A percentile compares a stretch with the other conserved stretches of the same genome.
These are phyloP conservation scores for Cetonia aurata DNA, from an alignment of 2,888 invertebrate genomes.

Conservation along the genomic window DNA sequence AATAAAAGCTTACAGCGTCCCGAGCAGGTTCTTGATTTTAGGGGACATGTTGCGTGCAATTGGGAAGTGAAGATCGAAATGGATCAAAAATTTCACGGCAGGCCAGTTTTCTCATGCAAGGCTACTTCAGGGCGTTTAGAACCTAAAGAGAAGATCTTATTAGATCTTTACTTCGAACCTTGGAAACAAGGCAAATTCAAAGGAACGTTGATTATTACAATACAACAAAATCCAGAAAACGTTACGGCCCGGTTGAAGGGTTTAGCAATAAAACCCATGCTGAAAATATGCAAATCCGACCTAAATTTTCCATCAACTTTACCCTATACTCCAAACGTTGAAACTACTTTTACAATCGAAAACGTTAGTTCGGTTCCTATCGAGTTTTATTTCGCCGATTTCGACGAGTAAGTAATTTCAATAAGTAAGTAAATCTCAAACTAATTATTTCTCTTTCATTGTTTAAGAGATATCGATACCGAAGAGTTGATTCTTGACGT, in stretches of 20 bases:
- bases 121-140: conserved; percentile 68
- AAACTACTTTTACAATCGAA: conserved; percentile 71
- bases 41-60: conserved; percentile 71
- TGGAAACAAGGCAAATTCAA: conserved; percentile 65
- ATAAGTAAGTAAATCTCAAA: no score
- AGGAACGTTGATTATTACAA: conserved; percentile 60
- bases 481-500: conserved; percentile 62
- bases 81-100: conserved; percentile 3
- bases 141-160: conserved; percentile 68
- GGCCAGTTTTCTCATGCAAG: conserved; percentile 56
- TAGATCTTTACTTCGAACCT: conserved; percentile 73
- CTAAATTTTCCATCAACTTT: conserved; percentile 74
- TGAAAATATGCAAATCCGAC: conserved; percentile 68
- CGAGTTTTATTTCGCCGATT: conserved; percentile 78
- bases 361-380: conserved; percentile 77
- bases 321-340: conserved; percentile 73
- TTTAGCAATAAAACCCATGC: conserved; percentile 69
- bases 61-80: conserved; percentile 62
- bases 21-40: conserved; percentile 54
- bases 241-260: conserved; percentile 69
- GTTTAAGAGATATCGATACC: conserved; percentile 58
- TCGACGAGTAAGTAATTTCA: conserved; percentile 70
- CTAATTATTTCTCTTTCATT: conserved; percentile 39
- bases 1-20: neutral
- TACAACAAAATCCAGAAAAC: conserved; percentile 69